Conservation (phyloP, 2,888 invertebrate species). For the Epicampocera succincta region DNA sequence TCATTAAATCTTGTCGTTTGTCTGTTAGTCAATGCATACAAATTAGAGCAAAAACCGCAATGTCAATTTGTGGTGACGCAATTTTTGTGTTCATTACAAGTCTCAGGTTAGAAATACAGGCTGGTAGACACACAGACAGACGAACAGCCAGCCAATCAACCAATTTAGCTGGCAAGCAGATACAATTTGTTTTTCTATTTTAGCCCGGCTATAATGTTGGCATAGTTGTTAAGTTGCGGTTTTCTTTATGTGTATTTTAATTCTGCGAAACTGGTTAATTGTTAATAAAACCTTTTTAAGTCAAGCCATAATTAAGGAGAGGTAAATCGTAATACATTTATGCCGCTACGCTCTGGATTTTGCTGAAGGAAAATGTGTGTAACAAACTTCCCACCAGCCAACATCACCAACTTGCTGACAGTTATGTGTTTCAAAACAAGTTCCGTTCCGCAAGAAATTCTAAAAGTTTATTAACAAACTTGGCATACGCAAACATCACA, state of each 20-base stretch:
- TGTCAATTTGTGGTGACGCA: conserved; percentile 70
- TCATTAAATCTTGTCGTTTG: conserved; percentile 55
- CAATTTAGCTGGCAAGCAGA: conserved; percentile 1
- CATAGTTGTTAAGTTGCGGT: conserved; percentile 42
- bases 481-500: neutral
- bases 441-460: conserved; percentile 14
- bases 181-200: conserved; percentile 37
- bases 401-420: conserved; percentile 46
- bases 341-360: conserved; percentile 14
- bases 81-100: conserved; percentile 37
- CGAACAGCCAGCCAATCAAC: neutral
- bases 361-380: conserved; percentile 25
- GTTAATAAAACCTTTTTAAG: conserved; percentile 49
- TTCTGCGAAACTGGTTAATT: conserved; percentile 52
- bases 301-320: conserved; percentile 52
- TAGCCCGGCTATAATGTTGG: conserved; percentile 27
- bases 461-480: conserved; percentile 23
- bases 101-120: neutral
- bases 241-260: conserved; percentile 38
- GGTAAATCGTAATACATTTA: conserved; percentile 28
- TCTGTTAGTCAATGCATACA: conserved; percentile 64
- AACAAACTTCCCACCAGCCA: conserved; percentile 18
- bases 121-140: conserved; percentile 10
- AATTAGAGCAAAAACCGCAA: conserved; percentile 69
- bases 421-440: conserved; percentile 49